Base-by-base conservation (phyloP, 2,888 invertebrate genomes). In the Ophonus ardosiacus region DNA sequence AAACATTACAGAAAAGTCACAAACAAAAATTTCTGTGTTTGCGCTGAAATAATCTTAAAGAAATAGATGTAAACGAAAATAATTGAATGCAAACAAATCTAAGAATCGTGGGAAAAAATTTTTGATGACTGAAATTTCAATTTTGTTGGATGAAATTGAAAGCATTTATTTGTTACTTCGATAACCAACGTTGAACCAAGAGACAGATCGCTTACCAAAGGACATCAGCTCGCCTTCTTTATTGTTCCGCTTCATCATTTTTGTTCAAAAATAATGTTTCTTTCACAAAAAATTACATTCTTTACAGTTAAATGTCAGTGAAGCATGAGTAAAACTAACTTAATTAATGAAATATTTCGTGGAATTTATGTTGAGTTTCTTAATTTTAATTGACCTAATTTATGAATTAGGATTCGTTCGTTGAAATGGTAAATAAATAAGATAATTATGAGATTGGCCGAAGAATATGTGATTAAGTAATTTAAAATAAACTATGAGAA, bases 361-460 rank as follows among this genome's bases (percentile, higher is more conserved):
- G 17, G 71, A 74, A 43, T 43, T 74, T 43, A 74, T 43, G 71
- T 40, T 17, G 31, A n/a, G 65, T 8, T 38, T 31, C 38, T 68
- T 68, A 68, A 68, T 68, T 68, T 38, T 68, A 68, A 68, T 68
- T 68, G 68, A 13, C 15, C 68, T 31, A 68, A 68, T 68, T 68
- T 68, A 38, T 68, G 15, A 21, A 68, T 68, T 68, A 38, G 7
- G 68, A 68, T 15, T 31, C 31, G 68, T 68, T 68, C 68, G 24
- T 31, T 5, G 68, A 68, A 68, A 38, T 38, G 43, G 6, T 10
- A 51, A 51, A 51, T 51, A 10, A 51, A 51, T 51, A 10, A 51
- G 43, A 51, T 51, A 51, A 51, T 51, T 51, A 51, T 8, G 13
- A 51, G 13, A 51, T 51, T 51, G 43, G 3, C 43, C 43, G 13